phyloP scores from a whole-genome alignment of 2,888 invertebrate genomes.

The Ectropis crepuscularia region DNA sequence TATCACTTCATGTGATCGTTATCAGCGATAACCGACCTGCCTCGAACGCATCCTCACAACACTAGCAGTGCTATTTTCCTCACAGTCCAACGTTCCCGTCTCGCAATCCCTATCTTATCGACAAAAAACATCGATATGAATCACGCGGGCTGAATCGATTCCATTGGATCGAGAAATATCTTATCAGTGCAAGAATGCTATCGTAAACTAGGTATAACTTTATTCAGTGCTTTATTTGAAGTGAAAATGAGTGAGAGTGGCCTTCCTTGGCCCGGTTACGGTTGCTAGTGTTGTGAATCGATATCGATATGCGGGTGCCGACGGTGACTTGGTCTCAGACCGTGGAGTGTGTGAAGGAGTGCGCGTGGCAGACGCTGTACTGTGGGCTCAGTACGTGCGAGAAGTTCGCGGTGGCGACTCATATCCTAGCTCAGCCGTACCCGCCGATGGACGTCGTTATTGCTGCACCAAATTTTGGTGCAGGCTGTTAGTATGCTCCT shows the following conservation, averaged over 20 bases:
- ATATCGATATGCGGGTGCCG: constrained; percentile 54
- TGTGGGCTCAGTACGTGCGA: constrained; percentile 68
- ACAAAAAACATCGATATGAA: constrained; percentile 65
- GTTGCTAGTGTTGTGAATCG: constrained; percentile 45
- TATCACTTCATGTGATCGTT: constrained; percentile 61
- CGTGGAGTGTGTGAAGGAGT: constrained; percentile 65
- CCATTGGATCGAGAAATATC: constrained; percentile 58
- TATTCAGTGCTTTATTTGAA: constrained; percentile 39
- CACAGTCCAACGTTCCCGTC: constrained; percentile 59
- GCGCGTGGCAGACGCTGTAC: constrained; percentile 64
- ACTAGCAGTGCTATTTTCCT: constrained; percentile 49
- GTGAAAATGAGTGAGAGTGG: constrained; percentile 34
- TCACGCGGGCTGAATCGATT: constrained; percentile 71
- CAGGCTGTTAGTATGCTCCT: constrained; percentile 63
- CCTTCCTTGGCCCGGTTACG: constrained; percentile 41
- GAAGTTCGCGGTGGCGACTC: constrained; percentile 60
- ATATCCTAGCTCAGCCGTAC: constrained; percentile 65
- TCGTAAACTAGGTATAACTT: constrained; percentile 11
- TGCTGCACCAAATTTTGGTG: constrained; percentile 64
- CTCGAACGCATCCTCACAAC: constrained; percentile 51
- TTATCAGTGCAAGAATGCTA: constrained; percentile 58
- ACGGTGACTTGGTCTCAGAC: constrained; percentile 63
- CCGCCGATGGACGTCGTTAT: constrained; percentile 71
- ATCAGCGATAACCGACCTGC: constrained; percentile 62
- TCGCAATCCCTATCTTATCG: constrained; percentile 61